phyloP scores from a whole-genome alignment of 2,797 vertebrate genomes.

The Lacerta agilis region DNA sequence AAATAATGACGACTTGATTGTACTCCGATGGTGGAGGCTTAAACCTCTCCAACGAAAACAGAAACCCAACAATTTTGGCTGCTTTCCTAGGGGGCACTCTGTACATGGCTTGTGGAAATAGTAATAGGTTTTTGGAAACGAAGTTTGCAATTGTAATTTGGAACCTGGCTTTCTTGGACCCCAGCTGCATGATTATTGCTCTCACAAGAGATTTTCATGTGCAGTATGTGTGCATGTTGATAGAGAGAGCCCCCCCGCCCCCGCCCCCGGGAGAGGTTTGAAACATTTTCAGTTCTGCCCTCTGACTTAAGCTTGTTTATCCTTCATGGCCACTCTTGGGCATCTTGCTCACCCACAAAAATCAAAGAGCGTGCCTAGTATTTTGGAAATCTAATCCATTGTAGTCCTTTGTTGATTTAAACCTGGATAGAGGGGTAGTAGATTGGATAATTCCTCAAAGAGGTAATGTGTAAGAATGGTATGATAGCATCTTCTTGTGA shows the following conservation, averaged over 20 bases:
- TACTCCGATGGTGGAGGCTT: too few relatives aligned
- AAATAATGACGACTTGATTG: not conserved
- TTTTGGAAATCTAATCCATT: not conserved
- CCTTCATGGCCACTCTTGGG: not conserved
- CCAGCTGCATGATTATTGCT: not conserved
- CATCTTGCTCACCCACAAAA: not conserved
- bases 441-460: not conserved
- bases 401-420: constrained; percentile 25
- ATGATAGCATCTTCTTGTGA: not conserved
- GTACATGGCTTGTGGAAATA: not conserved
- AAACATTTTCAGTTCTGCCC: not conserved
- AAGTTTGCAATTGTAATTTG: not conserved
- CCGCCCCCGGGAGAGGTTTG: not conserved
- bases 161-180: not conserved
- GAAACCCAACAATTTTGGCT: not conserved
- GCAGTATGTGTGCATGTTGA: not conserved
- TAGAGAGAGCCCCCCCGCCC: too few relatives aligned
- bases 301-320: not conserved
- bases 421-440: not conserved
- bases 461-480: not conserved
- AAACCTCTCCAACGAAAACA: not conserved
- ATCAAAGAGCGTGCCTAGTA: not conserved
- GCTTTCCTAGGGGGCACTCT: not conserved
- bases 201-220: not conserved
- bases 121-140: not conserved